Conservation (phyloP, 2,888 invertebrate genomes). For the Philereme vetulata region DNA sequence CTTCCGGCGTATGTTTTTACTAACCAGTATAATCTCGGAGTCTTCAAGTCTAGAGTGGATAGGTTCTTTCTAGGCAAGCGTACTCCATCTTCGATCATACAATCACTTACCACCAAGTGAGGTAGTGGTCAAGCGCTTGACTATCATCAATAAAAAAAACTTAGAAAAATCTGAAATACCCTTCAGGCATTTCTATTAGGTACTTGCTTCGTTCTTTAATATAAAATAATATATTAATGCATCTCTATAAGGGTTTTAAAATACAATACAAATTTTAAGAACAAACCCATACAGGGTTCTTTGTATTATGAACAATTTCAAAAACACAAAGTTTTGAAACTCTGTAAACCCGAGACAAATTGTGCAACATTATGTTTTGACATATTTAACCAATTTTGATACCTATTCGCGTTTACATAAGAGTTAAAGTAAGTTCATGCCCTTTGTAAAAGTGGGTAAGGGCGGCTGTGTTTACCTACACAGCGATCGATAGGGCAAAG, state of each 20-base stretch:
- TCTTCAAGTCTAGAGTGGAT: too few species aligned
- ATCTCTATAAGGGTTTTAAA: background rate
- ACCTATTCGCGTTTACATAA: constrained; percentile 32
- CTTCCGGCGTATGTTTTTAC: too few species aligned
- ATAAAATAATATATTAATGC: too few species aligned
- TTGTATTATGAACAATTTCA: constrained; percentile 20
- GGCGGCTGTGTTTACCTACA: constrained; percentile 78
- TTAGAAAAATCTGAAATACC: too few species aligned
- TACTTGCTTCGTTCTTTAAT: too few species aligned
- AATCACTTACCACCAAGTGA: too few species aligned
- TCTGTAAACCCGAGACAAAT: constrained; percentile 38
- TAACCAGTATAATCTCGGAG: too few species aligned
- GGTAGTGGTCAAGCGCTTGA: too few species aligned
- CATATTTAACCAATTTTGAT: constrained; percentile 23
- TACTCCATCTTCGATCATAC: too few species aligned
- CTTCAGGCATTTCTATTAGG: too few species aligned
- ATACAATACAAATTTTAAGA: background rate
- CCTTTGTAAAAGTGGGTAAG: constrained; percentile 60
- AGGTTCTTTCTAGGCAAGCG: too few species aligned
- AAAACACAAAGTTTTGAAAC: constrained; percentile 37
- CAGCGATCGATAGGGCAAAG: constrained; percentile 72
- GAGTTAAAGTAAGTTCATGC: constrained; percentile 30
- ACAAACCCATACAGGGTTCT: constrained; percentile 23
- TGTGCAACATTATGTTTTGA: constrained; percentile 27
- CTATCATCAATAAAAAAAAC: too few species aligned